Base-by-base conservation (phyloP, 1,140 invertebrate genomes). In the Drosophila oshimai region DNA sequence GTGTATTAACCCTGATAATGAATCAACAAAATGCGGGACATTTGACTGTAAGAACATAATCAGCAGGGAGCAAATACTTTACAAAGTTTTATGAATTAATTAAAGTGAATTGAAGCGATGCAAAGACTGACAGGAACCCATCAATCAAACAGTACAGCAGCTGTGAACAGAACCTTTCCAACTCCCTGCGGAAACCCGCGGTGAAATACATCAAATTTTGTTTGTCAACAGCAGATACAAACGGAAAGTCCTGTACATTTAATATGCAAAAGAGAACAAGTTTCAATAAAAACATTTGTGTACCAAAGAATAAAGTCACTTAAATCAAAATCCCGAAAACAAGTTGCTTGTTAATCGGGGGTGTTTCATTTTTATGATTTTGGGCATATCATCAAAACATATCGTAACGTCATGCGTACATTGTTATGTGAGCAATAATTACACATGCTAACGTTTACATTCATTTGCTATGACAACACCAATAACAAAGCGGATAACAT, bases 141-240 rank as follows among this genome's bases (percentile, higher is more conserved):
- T 50, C 58, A 65, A 65, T 65, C 61, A 65, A 65, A 64, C 61
- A 65, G 50, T 41, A 39, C n/a, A 24, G 28, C 61, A 64, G 61
- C 58, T 65, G 61, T 6, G 34, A 31, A 9, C 13, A 18, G 17
- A 15, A 50, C 26, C 13, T 60, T 44, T 33, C 10, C 17, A 65
- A 49, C 34, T 64, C 60, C 62, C 58, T 9, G 34, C n/a, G 62
- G 58, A 18, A 29, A 29, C 13, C 18, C 37, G 12, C 29, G 15
- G 17, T 13, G 22, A 64, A 64, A 64, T 65, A 29, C 57, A 49
- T 65, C 41, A 64, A 65, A 24, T 39, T 39, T 49, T 47, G 31
- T 47, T 46, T 36, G 53, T 15, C 15, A 62, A 60, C 17, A 39
- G 18, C 37, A 44, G n/a, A 15, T 22, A 22, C 28, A 20, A 17